Base-by-base conservation (phyloP, 2,113 vertebrate genomes). In the Stigmatopora nigra region DNA sequence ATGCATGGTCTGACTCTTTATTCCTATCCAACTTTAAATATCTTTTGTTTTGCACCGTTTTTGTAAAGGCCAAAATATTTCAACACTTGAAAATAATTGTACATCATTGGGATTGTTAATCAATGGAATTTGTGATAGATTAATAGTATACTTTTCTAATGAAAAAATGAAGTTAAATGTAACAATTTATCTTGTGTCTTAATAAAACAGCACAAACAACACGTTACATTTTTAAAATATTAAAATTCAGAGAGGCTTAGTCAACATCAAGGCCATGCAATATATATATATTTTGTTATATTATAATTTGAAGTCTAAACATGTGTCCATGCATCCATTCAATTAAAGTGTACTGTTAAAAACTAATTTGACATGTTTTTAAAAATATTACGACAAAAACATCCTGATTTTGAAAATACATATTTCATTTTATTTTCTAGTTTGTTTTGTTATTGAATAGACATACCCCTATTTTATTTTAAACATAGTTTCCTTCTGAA, bases 191-290 rank as follows among this genome's bases (percentile, higher is more conserved):
- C 35, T 19, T 64, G 0, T 46, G 5, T 65, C 19, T 60, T 44
- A 66, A 71, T 48, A 53, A 35, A 15, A 13, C 38, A 52, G 6
- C 0, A 25, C 22, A 75, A 66, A 53, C 69, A 20, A 71, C 65
- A 82, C 9, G 61, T 67, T 73, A 15, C 70, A 73, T 77, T 49
- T 74, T 79, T 12, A 61, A 79, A 79, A 70, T 48, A 69, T 66
- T 79, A 67, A 41, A 77, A 72, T 76, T 72, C 63, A 62, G 72
- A 71, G 66, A 67, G 68, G 52, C 77, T 77, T 75, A 83, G 78
- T 85, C 81, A 81, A 48, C 70, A 69, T 84, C 81, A 86, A 84
- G 86, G 81, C 61, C 79, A 77, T 49, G 68, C 69, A 25, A 25
- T 55, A 25, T 55, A 6, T 55, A 14, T 48, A 64, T 71, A 73